Conservation (phyloP, 2,888 invertebrate species). For the Pristionchus entomophagus region DNA sequence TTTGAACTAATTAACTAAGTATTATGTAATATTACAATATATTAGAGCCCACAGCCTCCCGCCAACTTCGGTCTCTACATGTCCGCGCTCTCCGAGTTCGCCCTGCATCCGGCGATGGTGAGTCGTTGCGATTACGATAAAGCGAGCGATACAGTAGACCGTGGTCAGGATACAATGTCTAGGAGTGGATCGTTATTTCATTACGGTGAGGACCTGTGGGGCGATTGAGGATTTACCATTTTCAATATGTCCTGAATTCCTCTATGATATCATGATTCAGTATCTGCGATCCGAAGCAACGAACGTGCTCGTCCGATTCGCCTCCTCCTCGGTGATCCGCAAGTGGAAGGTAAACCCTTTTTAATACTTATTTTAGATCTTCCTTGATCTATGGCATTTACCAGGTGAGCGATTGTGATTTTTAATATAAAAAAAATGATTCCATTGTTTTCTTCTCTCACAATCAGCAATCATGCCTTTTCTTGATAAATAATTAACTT, state of each 20-base stretch:
- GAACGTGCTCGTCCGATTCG: slow-evolving; percentile 52
- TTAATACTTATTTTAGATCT: too few species aligned
- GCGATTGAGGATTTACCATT: slow-evolving; percentile 8
- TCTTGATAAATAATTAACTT: too few species aligned
- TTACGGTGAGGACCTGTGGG: neutral
- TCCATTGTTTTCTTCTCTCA: too few species aligned
- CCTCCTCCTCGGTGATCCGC: neutral
- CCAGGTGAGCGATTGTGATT: too few species aligned
- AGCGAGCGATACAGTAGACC: too few species aligned
- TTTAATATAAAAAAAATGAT: too few species aligned
- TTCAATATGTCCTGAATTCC: neutral
- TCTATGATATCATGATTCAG: slow-evolving; percentile 47
- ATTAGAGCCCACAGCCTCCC: neutral
- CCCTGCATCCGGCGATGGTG: slow-evolving; percentile 65
- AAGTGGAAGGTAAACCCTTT: too few species aligned
- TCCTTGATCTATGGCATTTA: too few species aligned
- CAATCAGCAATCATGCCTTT: too few species aligned
- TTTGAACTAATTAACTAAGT: neutral
- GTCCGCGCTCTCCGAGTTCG: slow-evolving; percentile 60
- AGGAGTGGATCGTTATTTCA: too few species aligned
- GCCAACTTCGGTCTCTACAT: slow-evolving; percentile 65
- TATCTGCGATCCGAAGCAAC: slow-evolving; percentile 62
- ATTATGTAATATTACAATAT: neutral
- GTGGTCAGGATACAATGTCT: too few species aligned
- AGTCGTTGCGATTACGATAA: too few species aligned